These are phyloP conservation scores for Lithodes maja DNA, from an alignment of 2,888 invertebrate genomes.

Conservation along the genomic window DNA sequence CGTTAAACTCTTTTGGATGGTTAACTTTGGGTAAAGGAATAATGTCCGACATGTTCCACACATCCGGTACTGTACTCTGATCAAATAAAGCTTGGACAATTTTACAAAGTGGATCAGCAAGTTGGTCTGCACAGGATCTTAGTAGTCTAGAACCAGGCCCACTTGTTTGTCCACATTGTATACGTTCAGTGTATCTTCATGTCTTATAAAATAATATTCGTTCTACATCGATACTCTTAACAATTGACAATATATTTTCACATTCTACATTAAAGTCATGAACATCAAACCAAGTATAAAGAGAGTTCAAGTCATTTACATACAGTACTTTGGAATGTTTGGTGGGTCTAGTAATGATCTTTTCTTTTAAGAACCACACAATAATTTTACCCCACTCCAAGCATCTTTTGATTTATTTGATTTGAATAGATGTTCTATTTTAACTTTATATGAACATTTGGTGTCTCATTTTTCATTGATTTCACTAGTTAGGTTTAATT, in stretches of 20 bases:
- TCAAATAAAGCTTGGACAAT: slow-evolving; percentile 2
- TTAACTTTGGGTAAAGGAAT: slow-evolving; percentile 7
- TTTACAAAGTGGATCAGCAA: not conserved
- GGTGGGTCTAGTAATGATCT: slow-evolving; percentile 10
- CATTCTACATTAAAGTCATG: not conserved
- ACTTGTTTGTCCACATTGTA: slow-evolving; percentile 13
- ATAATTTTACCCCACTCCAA: slow-evolving; percentile 9
- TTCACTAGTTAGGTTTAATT: no score
- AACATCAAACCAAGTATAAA: slow-evolving; percentile 18
- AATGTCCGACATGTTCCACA: slow-evolving; percentile 3
- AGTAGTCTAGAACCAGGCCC: slow-evolving; percentile 12
- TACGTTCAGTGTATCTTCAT: slow-evolving; percentile 3
- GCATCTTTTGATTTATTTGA: slow-evolving; percentile 9
- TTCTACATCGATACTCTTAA: not conserved
- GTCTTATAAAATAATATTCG: not conserved
- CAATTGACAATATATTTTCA: not conserved
- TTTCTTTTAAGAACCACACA: not conserved
- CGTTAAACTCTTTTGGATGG: slow-evolving; percentile 2
- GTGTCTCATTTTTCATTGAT: not conserved
- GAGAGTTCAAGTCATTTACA: not conserved
- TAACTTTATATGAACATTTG: slow-evolving; percentile 6
- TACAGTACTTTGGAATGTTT: not conserved
- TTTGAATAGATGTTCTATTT: slow-evolving; percentile 9
- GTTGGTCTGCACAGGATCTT: not conserved
- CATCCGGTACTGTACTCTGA: not conserved